Conservation (phyloP, 2,797 vertebrate genomes). For the Scleropages formosus region DNA sequence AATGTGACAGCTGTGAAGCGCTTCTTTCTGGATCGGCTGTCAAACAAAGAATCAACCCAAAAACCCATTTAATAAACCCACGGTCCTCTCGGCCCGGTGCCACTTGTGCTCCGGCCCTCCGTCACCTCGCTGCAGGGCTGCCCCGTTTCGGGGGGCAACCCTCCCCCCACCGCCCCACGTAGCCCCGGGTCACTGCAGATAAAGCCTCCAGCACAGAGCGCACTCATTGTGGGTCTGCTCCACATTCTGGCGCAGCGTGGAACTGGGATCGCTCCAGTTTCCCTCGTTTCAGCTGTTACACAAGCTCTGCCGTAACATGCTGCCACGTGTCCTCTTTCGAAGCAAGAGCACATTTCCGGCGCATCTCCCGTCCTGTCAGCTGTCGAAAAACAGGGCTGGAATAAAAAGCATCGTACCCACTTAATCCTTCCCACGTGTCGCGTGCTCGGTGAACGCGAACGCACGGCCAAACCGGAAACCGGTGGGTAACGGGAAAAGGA, state of each 20-base stretch:
- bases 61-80: neutral
- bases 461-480: too few species aligned
- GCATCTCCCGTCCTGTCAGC: neutral
- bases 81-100: neutral
- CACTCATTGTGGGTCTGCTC: neutral
- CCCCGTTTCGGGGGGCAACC: too few species aligned
- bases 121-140: too few species aligned
- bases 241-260: neutral
- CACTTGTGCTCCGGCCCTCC: too few species aligned
- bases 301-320: neutral
- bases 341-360: neutral
- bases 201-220: neutral
- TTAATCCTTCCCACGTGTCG: too few species aligned
- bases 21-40: neutral
- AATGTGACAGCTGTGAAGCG: neutral
- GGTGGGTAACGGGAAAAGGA: too few species aligned
- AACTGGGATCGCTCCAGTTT: slow-evolving; percentile 4
- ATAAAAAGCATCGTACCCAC: too few species aligned
- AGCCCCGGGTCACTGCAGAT: neutral
- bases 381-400: too few species aligned
- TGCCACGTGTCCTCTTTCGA: neutral
- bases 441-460: too few species aligned
- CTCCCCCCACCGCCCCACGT: neutral
- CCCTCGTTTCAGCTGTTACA: neutral
- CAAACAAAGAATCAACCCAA: neutral